phyloP scores from a whole-genome alignment of 2,888 invertebrate species.

The Ormyrus labotus region DNA sequence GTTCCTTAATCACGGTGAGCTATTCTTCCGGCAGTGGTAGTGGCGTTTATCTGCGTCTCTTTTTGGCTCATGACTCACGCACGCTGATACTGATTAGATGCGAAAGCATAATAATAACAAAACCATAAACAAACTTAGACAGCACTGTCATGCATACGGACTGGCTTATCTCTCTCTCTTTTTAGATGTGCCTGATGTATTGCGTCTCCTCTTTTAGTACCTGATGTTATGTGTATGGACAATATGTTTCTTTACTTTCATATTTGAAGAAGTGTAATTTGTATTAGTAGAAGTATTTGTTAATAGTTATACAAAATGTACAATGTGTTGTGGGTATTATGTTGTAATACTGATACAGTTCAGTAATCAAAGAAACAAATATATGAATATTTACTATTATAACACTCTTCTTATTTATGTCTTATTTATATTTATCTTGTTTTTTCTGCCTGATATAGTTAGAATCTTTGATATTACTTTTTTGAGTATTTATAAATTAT shows the following conservation, averaged over 20 bases:
- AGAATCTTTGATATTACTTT: not conserved
- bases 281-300: conserved; percentile 23
- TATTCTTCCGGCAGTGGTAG: conserved; percentile 20
- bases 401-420: conserved; percentile 16
- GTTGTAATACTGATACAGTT: conserved; percentile 23
- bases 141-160: conserved; percentile 2
- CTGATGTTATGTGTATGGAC: conserved; percentile 10
- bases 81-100: conserved; percentile 1
- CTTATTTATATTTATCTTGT: conserved; percentile 15
- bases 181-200: not conserved
- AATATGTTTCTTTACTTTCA: not conserved
- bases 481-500: conserved; percentile 1
- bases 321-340: conserved; percentile 16
- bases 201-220: conserved; percentile 12
- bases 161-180: conserved; percentile 15
- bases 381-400: conserved; percentile 12
- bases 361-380: conserved; percentile 21
- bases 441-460: conserved; percentile 20
- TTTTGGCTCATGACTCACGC: conserved; percentile 3
- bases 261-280: not conserved
- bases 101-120: conserved; percentile 10
- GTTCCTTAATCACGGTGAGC: conserved; percentile 66
- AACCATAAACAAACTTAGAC: not conserved
- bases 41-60: conserved; percentile 17
- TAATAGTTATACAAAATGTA: conserved; percentile 6